These are phyloP conservation scores for Melolontha melolontha DNA, from an alignment of 2,888 invertebrate genomes.

Conservation along the genomic window DNA sequence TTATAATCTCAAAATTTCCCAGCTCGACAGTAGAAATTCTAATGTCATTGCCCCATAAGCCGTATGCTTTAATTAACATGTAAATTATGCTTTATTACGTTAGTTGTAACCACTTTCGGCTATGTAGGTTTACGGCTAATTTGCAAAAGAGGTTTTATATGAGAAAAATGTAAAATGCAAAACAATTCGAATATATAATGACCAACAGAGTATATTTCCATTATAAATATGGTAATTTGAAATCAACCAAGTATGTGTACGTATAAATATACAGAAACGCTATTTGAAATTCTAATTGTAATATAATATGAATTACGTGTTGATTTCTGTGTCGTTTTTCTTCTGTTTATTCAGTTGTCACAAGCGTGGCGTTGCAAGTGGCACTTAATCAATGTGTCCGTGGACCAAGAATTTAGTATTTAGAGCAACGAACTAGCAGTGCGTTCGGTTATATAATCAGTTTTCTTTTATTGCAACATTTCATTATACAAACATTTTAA, in stretches of 20 bases:
- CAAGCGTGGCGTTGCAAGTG: slow-evolving; percentile 22
- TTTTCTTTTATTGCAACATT: slow-evolving; percentile 26
- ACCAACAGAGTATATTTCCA: slow-evolving; percentile 28
- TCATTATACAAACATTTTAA: background rate
- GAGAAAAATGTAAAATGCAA: slow-evolving; percentile 23
- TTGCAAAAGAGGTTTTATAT: slow-evolving; percentile 19
- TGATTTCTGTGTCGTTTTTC: slow-evolving; percentile 28
- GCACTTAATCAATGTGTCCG: slow-evolving; percentile 30
- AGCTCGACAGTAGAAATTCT: background rate
- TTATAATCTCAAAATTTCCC: slow-evolving; percentile 1
- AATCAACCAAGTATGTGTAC: background rate
- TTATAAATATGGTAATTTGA: slow-evolving; percentile 41
- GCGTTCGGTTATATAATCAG: slow-evolving; percentile 22
- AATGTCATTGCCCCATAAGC: slow-evolving; percentile 17
- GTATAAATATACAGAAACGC: slow-evolving; percentile 30
- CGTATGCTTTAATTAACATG: slow-evolving; percentile 14
- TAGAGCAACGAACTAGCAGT: slow-evolving; percentile 17
- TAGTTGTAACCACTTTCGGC: slow-evolving; percentile 1
- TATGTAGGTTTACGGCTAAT: background rate
- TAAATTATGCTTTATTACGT: slow-evolving; percentile 6
- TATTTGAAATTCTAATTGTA: slow-evolving; percentile 31
- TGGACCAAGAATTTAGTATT: slow-evolving; percentile 31
- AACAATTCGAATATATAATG: slow-evolving; percentile 25
- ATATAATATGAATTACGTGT: slow-evolving; percentile 30
- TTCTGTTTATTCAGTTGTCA: slow-evolving; percentile 33